phyloP scores from a whole-genome alignment of 2,797 vertebrate species.

The Anabas testudineus region DNA sequence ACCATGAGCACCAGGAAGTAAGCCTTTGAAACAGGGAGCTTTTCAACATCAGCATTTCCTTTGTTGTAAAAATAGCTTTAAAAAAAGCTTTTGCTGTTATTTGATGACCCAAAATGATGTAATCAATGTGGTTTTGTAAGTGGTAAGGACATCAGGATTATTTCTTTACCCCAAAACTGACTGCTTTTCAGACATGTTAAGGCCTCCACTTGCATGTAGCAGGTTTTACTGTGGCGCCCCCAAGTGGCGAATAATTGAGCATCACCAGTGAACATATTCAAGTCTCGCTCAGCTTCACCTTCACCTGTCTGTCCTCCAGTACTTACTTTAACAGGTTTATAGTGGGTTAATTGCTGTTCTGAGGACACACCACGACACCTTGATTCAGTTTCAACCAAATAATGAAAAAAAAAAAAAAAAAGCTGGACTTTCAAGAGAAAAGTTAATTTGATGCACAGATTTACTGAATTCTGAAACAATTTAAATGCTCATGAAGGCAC shows the following conservation, averaged over 20 bases:
- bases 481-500: no score
- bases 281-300: no score
- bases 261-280: no score
- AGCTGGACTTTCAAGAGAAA: no score
- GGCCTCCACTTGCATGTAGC: constrained; percentile 31
- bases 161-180: constrained; percentile 20
- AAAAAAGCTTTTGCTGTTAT: constrained; percentile 43
- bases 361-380: not conserved
- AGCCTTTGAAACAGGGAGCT: not conserved
- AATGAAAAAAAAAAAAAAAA: no score
- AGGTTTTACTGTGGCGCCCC: constrained; percentile 58
- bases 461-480: no score
- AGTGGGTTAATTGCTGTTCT: not conserved
- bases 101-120: constrained; percentile 48
- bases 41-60: constrained; percentile 14
- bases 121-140: constrained; percentile 47
- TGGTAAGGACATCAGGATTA: constrained; percentile 28
- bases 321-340: no score
- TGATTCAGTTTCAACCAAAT: no score
- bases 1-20: constrained; percentile 66
- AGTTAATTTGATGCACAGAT: no score
- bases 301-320: no score
- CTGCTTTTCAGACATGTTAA: constrained; percentile 38
- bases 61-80: constrained; percentile 65
- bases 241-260: constrained; percentile 35